Conservation (phyloP, 2,888 invertebrate species). For the Agonopterix arenella region DNA sequence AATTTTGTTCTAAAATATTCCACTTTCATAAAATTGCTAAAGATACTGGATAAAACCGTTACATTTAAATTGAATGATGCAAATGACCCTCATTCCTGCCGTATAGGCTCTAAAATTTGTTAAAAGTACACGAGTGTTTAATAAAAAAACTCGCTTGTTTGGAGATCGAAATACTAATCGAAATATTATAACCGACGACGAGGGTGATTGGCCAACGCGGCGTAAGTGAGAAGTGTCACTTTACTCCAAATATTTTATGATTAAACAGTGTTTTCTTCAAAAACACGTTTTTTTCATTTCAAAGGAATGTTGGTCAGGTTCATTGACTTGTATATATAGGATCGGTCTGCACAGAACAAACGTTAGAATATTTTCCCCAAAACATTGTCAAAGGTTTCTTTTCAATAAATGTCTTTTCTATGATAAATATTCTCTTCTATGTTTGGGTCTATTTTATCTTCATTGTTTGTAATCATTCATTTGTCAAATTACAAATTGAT, state of each 20-base stretch:
- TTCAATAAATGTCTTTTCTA: no score
- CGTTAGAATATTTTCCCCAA: no score
- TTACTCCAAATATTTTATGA: constrained; percentile 49
- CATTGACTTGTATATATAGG: constrained; percentile 9
- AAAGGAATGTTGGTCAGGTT: constrained; percentile 17
- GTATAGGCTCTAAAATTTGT: neutral
- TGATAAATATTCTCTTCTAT: no score
- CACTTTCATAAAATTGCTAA: neutral
- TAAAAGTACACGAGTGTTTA: constrained; percentile 20
- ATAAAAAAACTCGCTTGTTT: constrained; percentile 38
- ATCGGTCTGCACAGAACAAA: neutral
- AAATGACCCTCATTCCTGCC: constrained; percentile 5
- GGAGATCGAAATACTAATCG: constrained; percentile 45
- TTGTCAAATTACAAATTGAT: no score
- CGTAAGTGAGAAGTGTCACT: constrained; percentile 48
- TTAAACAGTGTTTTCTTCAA: constrained; percentile 43
- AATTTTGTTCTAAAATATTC: neutral
- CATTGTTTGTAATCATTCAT: no score
- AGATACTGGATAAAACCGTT: constrained; percentile 3
- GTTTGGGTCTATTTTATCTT: no score
- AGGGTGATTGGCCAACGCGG: constrained; percentile 35
- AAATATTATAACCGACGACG: constrained; percentile 38
- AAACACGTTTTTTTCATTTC: constrained; percentile 25
- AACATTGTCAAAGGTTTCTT: no score
- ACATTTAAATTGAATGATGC: constrained; percentile 3